These are phyloP conservation scores for Drosophila meridiana DNA, from an alignment of 2,888 invertebrate species.

Conservation along the genomic window DNA sequence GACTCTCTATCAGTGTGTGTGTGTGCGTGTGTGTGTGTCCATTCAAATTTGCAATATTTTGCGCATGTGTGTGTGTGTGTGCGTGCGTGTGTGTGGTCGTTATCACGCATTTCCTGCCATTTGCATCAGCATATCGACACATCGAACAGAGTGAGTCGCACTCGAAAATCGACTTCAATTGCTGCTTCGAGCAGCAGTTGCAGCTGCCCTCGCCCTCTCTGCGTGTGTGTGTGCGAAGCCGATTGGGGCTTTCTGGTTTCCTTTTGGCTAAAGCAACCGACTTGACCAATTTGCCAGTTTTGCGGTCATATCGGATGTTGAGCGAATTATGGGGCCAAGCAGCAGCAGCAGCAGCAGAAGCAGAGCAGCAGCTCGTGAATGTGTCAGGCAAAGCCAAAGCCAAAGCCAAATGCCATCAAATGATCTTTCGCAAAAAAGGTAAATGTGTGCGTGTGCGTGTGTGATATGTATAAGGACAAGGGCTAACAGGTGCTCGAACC, in stretches of 20 bases:
- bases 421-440: slow-evolving; percentile 23
- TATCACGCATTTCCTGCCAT: slow-evolving; percentile 79
- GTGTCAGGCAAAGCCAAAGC: slow-evolving; percentile 17
- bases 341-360: not conserved
- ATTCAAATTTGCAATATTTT: slow-evolving; percentile 71
- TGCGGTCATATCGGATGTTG: slow-evolving; percentile 67
- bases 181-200: slow-evolving; percentile 19
- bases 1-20: not conserved
- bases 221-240: slow-evolving; percentile 19
- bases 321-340: slow-evolving; percentile 57
- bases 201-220: not conserved
- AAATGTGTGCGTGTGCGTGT: not conserved
- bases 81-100: slow-evolving; percentile 55
- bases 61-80: slow-evolving; percentile 32
- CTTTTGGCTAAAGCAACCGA: slow-evolving; percentile 41
- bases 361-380: not conserved
- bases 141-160: slow-evolving; percentile 31
- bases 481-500: slow-evolving; percentile 2
- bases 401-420: slow-evolving; percentile 25
- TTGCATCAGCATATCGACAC: slow-evolving; percentile 60
- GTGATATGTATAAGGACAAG: slow-evolving; percentile 18
- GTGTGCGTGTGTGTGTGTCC: slow-evolving; percentile 37
- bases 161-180: slow-evolving; percentile 20
- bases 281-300: slow-evolving; percentile 74
- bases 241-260: slow-evolving; percentile 40